Base-by-base conservation (phyloP, 2,113 vertebrate genomes). In the Bucco capensis region DNA sequence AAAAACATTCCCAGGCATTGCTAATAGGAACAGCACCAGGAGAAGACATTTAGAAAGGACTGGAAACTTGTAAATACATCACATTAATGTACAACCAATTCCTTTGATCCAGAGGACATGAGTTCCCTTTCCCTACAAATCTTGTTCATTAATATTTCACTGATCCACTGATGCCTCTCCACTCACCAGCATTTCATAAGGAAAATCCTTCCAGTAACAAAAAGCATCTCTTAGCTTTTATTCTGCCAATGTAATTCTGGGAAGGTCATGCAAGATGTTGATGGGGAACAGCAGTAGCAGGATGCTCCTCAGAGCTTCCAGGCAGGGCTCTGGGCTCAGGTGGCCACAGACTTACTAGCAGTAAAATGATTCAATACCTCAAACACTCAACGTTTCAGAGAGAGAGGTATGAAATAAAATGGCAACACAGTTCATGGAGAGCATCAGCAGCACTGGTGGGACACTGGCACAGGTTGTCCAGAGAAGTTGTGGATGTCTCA, bases 81-180 rank as follows among this genome's bases (percentile, higher is more conserved):
- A 80, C 73, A 94, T 93, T 93, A 96, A 96, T 47, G 8, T 10
- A 85, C 80, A 83, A 71, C 58, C 66, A 89, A 90, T 61, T 7
- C 58, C 87, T 96, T 93, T 91, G 88, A 97, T 94, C 74, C 47
- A 8, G 5, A 58, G 85, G 65, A 90, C 85, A 60, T 1, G 30
- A 86, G 76, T 91, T 91, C 69, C 81, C 89, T 81, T 46, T 86
- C 77, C 85, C 69, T 71, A 57, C 93, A 70, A 82, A 95, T 61
- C 57, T n/a, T 30, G 27, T 38, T 92, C n/a, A 12, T 75, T 91
- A 83, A 54, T 28, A 35, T 79, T 54, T 92, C 92, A 62, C 2
- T 11, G 69, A 85, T 42, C 60, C 79, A 16, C 54, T 86, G 15
- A 19, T 40, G 61, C 5, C 84, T 35, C 61, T 44, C 5, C 49